Evolutionary conservation across 2,113 vertebrate species (phyloP), one percentile per base, ranked within the genome.

Genomic region (Macaca mulatta): DNA sequence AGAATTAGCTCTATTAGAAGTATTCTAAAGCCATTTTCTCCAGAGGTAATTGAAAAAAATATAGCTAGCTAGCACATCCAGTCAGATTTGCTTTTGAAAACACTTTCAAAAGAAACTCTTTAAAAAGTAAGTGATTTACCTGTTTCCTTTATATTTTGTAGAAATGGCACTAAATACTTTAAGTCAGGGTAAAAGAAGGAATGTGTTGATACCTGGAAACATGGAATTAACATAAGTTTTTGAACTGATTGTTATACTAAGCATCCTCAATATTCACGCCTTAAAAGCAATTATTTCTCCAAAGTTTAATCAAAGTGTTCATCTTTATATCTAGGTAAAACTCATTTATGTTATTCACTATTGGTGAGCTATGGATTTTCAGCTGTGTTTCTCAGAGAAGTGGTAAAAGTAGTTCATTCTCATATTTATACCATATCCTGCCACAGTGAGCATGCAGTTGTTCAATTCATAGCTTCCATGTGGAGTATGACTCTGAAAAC

Each of bases 251-350:
- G 3, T 4, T 94, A 3, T 45, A 77, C 17, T 32, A 89, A 93
- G 67, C 4, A 79, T 32, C 22, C 6, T 11, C 35, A 78, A 27
- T 78, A 50, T 55, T 61, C 83, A 50, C 55, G 67, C 6, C 6
- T 77, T 88, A 48, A 61, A 84, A 91, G 35, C 30, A 69, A 83
- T 45, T 89, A 69, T 96, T 93, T 89, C 86, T 74, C 35, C 32
- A 43, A 94, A 32, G 25, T 79, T 75, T 96, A 11, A 83, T 82
- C 69, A 43, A 50, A 97, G 7, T 75, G 14, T 83, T 96, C 3
- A 30, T 77, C 22, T 87, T 69, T 94, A 32, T 35, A n/a, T 59
- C 32, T 74, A 82, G n/a, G 25, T 38, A 75, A 67, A 79, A 25
- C 14, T 90, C 13, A 69, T n/a, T 87, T 55, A 55, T 16, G 48